phyloP scores from a whole-genome alignment of 2,888 invertebrate species.

The Eupithecia centaureata region DNA sequence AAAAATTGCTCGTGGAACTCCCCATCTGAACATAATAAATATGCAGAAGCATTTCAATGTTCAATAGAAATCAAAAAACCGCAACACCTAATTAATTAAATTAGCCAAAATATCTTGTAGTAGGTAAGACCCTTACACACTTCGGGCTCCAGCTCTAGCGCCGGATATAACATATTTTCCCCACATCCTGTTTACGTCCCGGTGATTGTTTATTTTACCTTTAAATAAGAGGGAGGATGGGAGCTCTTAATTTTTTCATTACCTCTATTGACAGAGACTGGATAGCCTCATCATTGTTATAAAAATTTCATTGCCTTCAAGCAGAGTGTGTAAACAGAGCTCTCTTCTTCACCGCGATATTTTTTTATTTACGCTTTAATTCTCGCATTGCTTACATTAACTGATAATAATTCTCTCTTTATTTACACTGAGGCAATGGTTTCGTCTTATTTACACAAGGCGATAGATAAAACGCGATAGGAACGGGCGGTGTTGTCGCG shows the following conservation, averaged over 20 bases:
- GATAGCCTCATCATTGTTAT: slow-evolving; percentile 44
- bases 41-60: background rate
- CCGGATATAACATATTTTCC: slow-evolving; percentile 44
- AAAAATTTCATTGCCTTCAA: slow-evolving; percentile 46
- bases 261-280: slow-evolving; percentile 36
- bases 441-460: slow-evolving; percentile 72
- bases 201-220: slow-evolving; percentile 40
- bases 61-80: no score
- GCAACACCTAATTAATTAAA: background rate
- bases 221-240: slow-evolving; percentile 39
- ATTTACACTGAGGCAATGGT: slow-evolving; percentile 74
- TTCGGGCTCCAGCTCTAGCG: slow-evolving; percentile 21
- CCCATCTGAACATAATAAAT: no score
- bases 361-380: slow-evolving; percentile 69
- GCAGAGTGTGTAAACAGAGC: slow-evolving; percentile 47
- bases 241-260: slow-evolving; percentile 41
- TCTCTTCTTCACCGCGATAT: slow-evolving; percentile 52
- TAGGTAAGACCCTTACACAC: slow-evolving; percentile 4
- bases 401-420: slow-evolving; percentile 75
- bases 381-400: slow-evolving; percentile 66
- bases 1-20: background rate
- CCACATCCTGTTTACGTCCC: slow-evolving; percentile 43
- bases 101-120: background rate
- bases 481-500: slow-evolving; percentile 69
- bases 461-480: slow-evolving; percentile 78